Evolutionary conservation across 2,888 invertebrate genomes (phyloP), one percentile per base, ranked within the genome.

Genomic region (Pachydiplax longipennis): DNA sequence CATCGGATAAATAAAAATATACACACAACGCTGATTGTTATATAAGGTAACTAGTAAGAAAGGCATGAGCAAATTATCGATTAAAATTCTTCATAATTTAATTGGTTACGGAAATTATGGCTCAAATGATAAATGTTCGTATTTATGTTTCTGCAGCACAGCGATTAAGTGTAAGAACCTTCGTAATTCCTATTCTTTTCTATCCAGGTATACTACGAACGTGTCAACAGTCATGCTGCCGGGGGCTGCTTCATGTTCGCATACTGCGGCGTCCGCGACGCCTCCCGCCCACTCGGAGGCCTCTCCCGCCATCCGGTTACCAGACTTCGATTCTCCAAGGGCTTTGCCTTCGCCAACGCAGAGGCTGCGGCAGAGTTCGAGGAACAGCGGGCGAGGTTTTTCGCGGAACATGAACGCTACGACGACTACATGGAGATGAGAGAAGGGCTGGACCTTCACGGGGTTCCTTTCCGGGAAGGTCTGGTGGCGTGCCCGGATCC

Each of bases 371-470:
- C 95, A 93, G 97, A 97, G 93, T 98, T 97, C 93, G 97, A 98
- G 93, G 97, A 97, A 92, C 97, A 97, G 93, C 94, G 97, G 91
- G 96, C 96, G 25, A 94, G 96, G 92, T 98, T 98, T 94, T 98
- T 96, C 92, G 96, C 96, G 91, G 97, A 97, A 92, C 97, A 97
- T 94, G 97, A 97, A 93, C 94, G 96, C 37, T 95, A 96, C 91
- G 97, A 98, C 93, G 97, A 97, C 93, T 97, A 97, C 93, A 97
- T 97, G 96, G 97, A 98, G 94, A 97, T 97, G 95, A 94, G 96
- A 1, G 97, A 97, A 93, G 97, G 97, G 0, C 94, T 97, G 92
- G 97, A 97, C 93, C 94, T 97, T 35, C 95, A 96, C 22, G 96
- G 96, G 92, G 95, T 96, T 91, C 94, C 94, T 8, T 95, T 95